Evolutionary conservation across 2,113 vertebrate species (phyloP), one percentile per base, ranked within the genome.

Genomic region (Mixornis gularis): DNA sequence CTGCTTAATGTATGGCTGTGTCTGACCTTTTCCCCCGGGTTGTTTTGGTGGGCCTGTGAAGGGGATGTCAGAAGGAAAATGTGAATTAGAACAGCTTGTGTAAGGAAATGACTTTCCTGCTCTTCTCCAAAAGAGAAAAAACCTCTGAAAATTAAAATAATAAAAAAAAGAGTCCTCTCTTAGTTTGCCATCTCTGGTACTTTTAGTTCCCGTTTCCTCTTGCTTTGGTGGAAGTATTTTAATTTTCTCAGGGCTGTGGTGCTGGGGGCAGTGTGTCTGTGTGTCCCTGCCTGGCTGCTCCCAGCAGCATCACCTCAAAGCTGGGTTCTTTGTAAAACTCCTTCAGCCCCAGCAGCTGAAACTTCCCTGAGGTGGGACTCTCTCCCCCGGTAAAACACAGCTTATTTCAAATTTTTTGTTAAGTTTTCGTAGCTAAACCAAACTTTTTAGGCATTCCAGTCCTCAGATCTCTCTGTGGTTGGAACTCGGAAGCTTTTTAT

Each of bases 41-140:
- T 92, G 55, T 78, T 94, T 41, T 58, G 83, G 48, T 95, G 83
- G 60, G 80, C 29, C 68, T 56, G 76, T 43, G 82, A 77, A 64
- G 36, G 87, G 88, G 79, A 59, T 86, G 93, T 83, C 82, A 49
- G 73, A 60, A 59, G 41, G 71, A 55, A 51, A 89, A 89, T 13
- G 55, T 81, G 89, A 94, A 87, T 87, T 86, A 79, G 84, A 95
- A 90, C 85, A 94, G 62, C 74, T 66, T 82, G 87, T 5, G 1
- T 68, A 18, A 68, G 41, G 60, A 30, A 52, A 51, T 56, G 10
- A 44, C 51, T 83, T 91, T 4, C 15, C 66, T 90, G 56, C 24
- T 58, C 60, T 88, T 90, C 49, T 69, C 66, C 30, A 32, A 63
- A 79, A 30, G 15, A 30, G 22, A 2, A 34, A 4, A 62, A 58